Conservation (phyloP, 1,140 invertebrate species). For the Steinernema khuongi region DNA sequence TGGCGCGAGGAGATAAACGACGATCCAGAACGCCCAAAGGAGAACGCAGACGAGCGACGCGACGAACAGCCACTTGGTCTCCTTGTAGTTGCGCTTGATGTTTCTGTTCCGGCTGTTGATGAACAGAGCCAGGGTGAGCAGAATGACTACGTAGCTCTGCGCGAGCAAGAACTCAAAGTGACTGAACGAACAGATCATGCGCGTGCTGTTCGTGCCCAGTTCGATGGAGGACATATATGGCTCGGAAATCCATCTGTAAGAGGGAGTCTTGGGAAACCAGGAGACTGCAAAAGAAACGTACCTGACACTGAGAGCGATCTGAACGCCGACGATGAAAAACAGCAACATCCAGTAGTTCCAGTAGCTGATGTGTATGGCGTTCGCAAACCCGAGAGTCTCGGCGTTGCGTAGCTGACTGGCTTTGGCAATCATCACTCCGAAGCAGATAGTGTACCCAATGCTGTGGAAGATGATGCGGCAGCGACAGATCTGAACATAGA, state of each 20-base stretch:
- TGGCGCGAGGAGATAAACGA: slow-evolving; percentile 37
- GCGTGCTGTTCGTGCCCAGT: slow-evolving; percentile 18
- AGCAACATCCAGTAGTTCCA: slow-evolving; percentile 57
- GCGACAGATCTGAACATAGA: slow-evolving; percentile 42
- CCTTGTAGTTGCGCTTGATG: slow-evolving; percentile 57
- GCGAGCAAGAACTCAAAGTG: slow-evolving; percentile 34
- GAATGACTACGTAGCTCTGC: slow-evolving; percentile 50
- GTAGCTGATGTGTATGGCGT: slow-evolving; percentile 47
- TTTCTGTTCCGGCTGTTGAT: slow-evolving; percentile 49
- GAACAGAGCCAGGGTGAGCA: slow-evolving; percentile 53
- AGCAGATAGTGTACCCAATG: slow-evolving; percentile 50
- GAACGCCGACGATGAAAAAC: slow-evolving; percentile 55
- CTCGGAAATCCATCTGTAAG: slow-evolving; percentile 29
- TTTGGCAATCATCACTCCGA: slow-evolving; percentile 55
- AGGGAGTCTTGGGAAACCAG: too few relatives aligned
- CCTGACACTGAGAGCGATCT: slow-evolving; percentile 48
- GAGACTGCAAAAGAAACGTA: slow-evolving; percentile 17
- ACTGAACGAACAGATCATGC: slow-evolving; percentile 30
- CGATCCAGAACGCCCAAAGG: slow-evolving; percentile 44
- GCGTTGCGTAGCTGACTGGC: slow-evolving; percentile 54
- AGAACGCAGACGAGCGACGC: slow-evolving; percentile 43
- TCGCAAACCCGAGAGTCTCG: slow-evolving; percentile 43
- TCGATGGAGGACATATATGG: slow-evolving; percentile 31
- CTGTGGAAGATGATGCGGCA: slow-evolving; percentile 44
- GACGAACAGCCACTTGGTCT: slow-evolving; percentile 56